phyloP scores from a whole-genome alignment of 2,888 invertebrate species.

The Drosophila kuntzei region DNA sequence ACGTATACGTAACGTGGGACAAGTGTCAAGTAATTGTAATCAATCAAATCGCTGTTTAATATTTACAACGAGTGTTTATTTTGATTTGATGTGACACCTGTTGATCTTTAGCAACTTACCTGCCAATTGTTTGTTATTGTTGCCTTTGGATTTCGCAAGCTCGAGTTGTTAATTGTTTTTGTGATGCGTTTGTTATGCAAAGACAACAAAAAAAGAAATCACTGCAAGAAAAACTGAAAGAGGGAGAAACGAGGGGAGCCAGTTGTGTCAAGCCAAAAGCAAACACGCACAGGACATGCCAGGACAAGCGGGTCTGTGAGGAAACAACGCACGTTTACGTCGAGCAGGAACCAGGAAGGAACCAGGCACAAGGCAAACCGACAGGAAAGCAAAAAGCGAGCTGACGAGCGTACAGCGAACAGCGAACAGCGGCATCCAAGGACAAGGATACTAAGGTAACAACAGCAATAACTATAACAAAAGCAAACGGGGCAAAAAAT shows the following conservation, averaged over 20 bases:
- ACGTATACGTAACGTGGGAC: slow-evolving; percentile 58
- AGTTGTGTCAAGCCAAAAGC: slow-evolving; percentile 31
- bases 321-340: slow-evolving; percentile 78
- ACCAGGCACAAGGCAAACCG: slow-evolving; percentile 68
- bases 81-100: slow-evolving; percentile 47
- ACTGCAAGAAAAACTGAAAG: slow-evolving; percentile 10
- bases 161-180: slow-evolving; percentile 39
- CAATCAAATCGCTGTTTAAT: slow-evolving; percentile 44
- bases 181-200: slow-evolving; percentile 22
- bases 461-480: slow-evolving; percentile 71
- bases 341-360: slow-evolving; percentile 76
- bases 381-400: slow-evolving; percentile 67
- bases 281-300: slow-evolving; percentile 50
- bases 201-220: slow-evolving; percentile 14
- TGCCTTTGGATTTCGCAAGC: slow-evolving; percentile 38
- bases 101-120: slow-evolving; percentile 30
- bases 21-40: slow-evolving; percentile 36
- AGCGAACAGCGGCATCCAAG: no score
- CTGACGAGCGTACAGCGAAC: slow-evolving; percentile 49
- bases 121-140: slow-evolving; percentile 8
- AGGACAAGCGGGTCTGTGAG: slow-evolving; percentile 37
- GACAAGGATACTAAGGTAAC: slow-evolving; percentile 59
- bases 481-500: slow-evolving; percentile 35
- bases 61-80: slow-evolving; percentile 2
- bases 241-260: slow-evolving; percentile 4